These are phyloP conservation scores for Agrochola lota DNA, from an alignment of 2,888 invertebrate species.

Conservation along the genomic window DNA sequence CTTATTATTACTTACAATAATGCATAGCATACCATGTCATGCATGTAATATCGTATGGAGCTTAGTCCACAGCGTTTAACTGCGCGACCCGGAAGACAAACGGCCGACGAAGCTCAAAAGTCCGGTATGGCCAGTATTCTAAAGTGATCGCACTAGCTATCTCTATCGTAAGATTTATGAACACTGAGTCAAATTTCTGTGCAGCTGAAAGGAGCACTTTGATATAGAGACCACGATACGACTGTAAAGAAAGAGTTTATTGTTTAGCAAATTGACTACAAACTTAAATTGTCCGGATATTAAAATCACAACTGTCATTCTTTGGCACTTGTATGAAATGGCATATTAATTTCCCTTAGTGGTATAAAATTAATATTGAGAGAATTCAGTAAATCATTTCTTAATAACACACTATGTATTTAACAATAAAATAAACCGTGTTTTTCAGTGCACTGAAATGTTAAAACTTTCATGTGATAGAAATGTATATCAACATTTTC, in stretches of 20 bases:
- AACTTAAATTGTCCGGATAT: neutral
- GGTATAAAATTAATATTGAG: neutral
- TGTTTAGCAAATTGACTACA: neutral
- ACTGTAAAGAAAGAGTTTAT: neutral
- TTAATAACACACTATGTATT: neutral
- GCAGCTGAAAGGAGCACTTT: neutral
- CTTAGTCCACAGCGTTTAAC: constrained; percentile 16
- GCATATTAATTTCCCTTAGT: too few species aligned
- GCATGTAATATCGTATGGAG: neutral
- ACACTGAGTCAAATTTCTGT: constrained; percentile 9
- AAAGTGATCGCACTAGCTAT: constrained; percentile 50
- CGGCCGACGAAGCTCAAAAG: constrained; percentile 36
- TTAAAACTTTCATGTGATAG: constrained; percentile 1
- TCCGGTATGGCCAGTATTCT: constrained; percentile 19
- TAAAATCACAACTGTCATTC: neutral
- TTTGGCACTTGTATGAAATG: neutral
- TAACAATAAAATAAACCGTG: neutral
- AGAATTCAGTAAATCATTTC: neutral
- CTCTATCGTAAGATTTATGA: constrained; percentile 28
- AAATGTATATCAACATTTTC: neutral
- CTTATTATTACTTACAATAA: neutral
- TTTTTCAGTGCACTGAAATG: neutral
- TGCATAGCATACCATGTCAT: neutral
- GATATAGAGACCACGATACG: neutral
- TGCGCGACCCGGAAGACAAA: constrained; percentile 38